Percentiles rank a stretch among this genome's conserved stretches.
phyloP scores from a whole-genome alignment of 2,113 vertebrate genomes.

The Podocnemis expansa region DNA sequence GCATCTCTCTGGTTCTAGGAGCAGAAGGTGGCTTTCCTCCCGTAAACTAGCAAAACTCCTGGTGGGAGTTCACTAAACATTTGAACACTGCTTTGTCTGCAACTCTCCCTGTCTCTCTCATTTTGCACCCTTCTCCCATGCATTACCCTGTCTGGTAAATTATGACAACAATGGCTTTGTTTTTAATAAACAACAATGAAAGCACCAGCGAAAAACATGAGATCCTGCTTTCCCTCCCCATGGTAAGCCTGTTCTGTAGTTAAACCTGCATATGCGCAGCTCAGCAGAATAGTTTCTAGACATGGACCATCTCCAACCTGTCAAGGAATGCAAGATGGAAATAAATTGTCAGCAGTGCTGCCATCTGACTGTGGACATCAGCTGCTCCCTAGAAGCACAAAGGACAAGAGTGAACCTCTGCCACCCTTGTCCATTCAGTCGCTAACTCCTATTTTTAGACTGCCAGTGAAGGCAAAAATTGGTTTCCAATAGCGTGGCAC shows the following conservation, averaged over 20 bases:
- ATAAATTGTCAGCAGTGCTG: not conserved
- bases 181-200: not conserved
- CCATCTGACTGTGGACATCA: fast-evolving
- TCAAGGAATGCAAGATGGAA: not conserved
- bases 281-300: not conserved
- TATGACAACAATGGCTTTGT: not conserved
- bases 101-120: not conserved
- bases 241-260: not conserved
- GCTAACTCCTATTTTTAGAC: fast-evolving
- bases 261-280: fast-evolving
- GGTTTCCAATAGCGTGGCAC: too few relatives aligned
- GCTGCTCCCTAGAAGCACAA: not conserved
- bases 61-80: not conserved
- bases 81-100: not conserved
- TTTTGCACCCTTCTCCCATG: not conserved
- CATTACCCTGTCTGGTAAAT: not conserved
- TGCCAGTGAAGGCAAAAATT: not conserved
- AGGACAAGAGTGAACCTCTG: fast-evolving
- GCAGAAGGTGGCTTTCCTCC: not conserved
- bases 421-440: fast-evolving
- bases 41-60: not conserved
- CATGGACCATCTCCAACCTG: not conserved
- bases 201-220: not conserved
- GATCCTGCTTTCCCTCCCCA: not conserved
- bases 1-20: not conserved